phyloP scores from a whole-genome alignment of 2,888 invertebrate genomes.

The Phalera bucephala region DNA sequence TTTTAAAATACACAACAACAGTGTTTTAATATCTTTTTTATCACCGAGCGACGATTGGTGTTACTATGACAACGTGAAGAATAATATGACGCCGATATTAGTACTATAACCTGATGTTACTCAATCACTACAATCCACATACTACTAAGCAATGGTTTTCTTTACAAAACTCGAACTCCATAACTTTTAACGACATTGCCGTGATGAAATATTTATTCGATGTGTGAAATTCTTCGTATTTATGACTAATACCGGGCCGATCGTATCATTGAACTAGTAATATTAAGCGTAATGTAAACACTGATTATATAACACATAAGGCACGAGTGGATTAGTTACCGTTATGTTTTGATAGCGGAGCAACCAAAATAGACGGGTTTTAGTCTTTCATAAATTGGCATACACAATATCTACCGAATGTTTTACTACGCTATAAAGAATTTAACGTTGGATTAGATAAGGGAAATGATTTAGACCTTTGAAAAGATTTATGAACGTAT shows the following conservation, averaged over 20 bases:
- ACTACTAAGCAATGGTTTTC: too few relatives aligned
- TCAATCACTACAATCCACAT: too few relatives aligned
- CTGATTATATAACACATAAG: slow-evolving; percentile 20
- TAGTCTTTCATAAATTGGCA: slow-evolving; percentile 36
- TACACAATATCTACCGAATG: slow-evolving; percentile 34
- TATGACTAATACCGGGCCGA: slow-evolving; percentile 17
- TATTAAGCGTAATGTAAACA: slow-evolving; percentile 26
- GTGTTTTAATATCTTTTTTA: too few relatives aligned
- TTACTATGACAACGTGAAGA: too few relatives aligned
- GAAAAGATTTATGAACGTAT: slow-evolving; percentile 34
- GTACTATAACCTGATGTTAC: too few relatives aligned
- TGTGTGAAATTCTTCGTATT: slow-evolving; percentile 12
- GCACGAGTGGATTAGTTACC: slow-evolving; percentile 12
- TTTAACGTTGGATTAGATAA: slow-evolving; percentile 42
- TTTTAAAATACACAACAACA: too few relatives aligned
- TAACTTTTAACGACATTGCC: too few relatives aligned
- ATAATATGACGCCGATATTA: too few relatives aligned
- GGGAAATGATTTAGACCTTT: slow-evolving; percentile 37
- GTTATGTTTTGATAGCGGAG: slow-evolving; percentile 17
- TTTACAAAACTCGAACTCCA: too few relatives aligned
- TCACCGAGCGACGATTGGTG: too few relatives aligned
- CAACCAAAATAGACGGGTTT: slow-evolving; percentile 29
- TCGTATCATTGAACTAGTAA: slow-evolving; percentile 19
- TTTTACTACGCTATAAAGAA: slow-evolving; percentile 45
- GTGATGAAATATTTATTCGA: slow-evolving; percentile 14